A percentile compares a stretch with the other conserved stretches of the same genome.
Conservation (phyloP, 2,113 vertebrate genomes). For the Protobothrops flavoviridis region DNA sequence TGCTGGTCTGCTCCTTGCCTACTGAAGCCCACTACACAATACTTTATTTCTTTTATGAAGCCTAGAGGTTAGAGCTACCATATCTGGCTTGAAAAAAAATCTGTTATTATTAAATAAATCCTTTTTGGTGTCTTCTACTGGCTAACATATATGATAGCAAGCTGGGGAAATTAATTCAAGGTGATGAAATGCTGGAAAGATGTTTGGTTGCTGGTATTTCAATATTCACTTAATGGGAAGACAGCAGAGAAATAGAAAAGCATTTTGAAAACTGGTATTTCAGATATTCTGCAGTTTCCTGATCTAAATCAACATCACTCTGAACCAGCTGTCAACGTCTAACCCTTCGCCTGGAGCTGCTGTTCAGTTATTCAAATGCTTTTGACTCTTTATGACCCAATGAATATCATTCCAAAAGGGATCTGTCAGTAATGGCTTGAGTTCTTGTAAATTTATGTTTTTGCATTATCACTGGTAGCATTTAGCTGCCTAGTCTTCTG, state of each 20-base stretch:
- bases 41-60: neutral
- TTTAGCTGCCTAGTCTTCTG: neutral
- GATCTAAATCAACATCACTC: neutral
- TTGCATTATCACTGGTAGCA: neutral
- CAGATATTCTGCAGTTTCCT: neutral
- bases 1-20: too few relatives aligned
- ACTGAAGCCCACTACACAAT: neutral
- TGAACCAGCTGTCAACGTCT: neutral
- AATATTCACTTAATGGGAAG: neutral
- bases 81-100: neutral
- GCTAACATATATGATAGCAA: neutral
- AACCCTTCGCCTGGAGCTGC: neutral
- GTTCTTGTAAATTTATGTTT: neutral
- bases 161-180: neutral
- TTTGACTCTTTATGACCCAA: neutral
- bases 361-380: neutral
- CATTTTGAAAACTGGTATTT: neutral
- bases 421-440: neutral
- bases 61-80: neutral
- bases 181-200: neutral
- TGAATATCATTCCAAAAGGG: neutral
- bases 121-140: neutral
- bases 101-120: neutral
- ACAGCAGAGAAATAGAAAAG: neutral
- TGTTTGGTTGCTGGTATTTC: neutral